phyloP scores from a whole-genome alignment of 2,888 invertebrate species.

The Catocala fraxini region DNA sequence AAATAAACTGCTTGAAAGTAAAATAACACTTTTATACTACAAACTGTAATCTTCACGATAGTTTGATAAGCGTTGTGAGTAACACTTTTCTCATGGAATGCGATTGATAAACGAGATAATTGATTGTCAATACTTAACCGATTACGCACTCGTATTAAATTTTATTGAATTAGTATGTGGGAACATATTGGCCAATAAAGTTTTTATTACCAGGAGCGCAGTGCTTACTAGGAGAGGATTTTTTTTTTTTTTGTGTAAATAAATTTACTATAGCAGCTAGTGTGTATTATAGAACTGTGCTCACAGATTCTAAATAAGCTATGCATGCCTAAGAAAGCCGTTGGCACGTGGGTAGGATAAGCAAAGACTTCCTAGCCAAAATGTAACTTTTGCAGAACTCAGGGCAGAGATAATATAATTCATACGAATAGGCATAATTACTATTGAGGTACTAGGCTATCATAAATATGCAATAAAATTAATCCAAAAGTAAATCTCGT shows the following conservation, averaged over 20 bases:
- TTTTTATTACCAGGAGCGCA: no score
- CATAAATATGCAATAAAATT: constrained; percentile 14
- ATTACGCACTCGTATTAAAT: constrained; percentile 11
- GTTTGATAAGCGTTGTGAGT: constrained; percentile 20
- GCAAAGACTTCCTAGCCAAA: no score
- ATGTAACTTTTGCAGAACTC: no score
- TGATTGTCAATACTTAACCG: constrained; percentile 17
- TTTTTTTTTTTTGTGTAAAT: no score
- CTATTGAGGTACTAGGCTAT: constrained; percentile 25
- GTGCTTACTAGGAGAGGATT: no score
- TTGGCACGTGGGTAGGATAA: no score
- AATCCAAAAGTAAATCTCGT: neutral
- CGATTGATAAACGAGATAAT: constrained; percentile 31
- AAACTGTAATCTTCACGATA: no score
- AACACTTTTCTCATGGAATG: constrained; percentile 46
- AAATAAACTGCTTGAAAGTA: constrained; percentile 1
- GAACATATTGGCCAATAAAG: neutral
- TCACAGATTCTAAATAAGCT: no score
- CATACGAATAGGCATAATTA: constrained; percentile 2
- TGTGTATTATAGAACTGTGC: no score
- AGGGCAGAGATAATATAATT: neutral
- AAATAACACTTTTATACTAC: constrained; percentile 7
- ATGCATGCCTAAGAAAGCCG: no score
- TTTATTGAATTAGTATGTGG: neutral
- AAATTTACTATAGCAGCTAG: no score